Percentiles rank a stretch among this genome's conserved stretches.
Evolutionary conservation across 2,888 invertebrate species (phyloP).

Genomic region (Drosophila antonietae): DNA sequence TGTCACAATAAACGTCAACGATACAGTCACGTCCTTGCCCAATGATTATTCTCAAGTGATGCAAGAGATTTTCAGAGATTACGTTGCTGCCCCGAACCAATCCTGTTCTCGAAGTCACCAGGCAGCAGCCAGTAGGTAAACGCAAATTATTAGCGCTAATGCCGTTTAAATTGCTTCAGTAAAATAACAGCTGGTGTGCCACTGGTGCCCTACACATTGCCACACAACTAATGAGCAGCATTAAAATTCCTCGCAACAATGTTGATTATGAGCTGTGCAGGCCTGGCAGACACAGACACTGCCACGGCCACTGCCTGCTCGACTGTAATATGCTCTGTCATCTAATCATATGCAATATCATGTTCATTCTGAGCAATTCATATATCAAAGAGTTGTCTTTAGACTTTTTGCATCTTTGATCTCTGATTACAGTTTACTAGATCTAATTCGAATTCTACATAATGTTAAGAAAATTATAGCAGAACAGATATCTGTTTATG

Average conservation of each 20-base stretch:
- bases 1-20: conserved; percentile 72
- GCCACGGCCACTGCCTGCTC: conserved; percentile 5
- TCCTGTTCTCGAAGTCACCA: background rate
- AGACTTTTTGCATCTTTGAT: background rate
- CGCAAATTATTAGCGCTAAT: conserved; percentile 65
- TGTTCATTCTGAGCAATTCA: background rate
- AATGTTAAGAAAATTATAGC: background rate
- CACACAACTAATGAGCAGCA: conserved; percentile 27
- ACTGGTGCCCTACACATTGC: conserved; percentile 5
- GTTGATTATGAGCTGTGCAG: conserved; percentile 32
- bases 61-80: conserved; percentile 60
- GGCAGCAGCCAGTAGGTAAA: conserved; percentile 33
- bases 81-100: conserved; percentile 10
- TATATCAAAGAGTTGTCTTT: background rate
- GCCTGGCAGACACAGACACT: background rate
- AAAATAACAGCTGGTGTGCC: conserved; percentile 61
- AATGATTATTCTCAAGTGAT: conserved; percentile 57
- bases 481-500: too few species aligned
- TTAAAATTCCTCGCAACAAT: conserved; percentile 50
- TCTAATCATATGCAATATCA: background rate
- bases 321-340: conserved; percentile 22
- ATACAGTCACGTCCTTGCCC: conserved; percentile 72
- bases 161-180: conserved; percentile 59
- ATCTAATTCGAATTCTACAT: background rate
- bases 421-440: background rate